phyloP scores from a whole-genome alignment of 1,140 invertebrate genomes.

The Aphidius ervi region DNA sequence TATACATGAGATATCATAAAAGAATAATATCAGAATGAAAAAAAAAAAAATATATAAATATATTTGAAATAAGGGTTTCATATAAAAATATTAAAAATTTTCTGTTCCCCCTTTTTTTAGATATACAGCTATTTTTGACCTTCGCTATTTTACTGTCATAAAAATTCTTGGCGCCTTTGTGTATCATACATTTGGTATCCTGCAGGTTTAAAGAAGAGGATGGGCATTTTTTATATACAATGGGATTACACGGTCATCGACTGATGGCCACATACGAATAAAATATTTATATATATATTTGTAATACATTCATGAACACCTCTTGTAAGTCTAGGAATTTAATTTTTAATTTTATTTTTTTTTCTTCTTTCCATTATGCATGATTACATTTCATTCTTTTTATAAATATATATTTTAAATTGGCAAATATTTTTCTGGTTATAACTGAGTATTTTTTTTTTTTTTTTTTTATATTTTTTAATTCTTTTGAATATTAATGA shows the following conservation, averaged over 20 bases:
- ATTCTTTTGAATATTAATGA: too few relatives aligned
- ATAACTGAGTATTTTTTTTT: too few relatives aligned
- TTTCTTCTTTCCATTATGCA: too few relatives aligned
- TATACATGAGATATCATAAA: not conserved
- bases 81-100: not conserved
- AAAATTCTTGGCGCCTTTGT: slow-evolving; percentile 24
- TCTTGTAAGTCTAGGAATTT: too few relatives aligned
- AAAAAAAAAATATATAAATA: slow-evolving; percentile 1
- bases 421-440: too few relatives aligned
- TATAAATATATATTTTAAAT: too few relatives aligned
- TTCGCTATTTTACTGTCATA: slow-evolving; percentile 26
- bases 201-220: not conserved
- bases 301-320: too few relatives aligned
- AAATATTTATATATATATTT: too few relatives aligned
- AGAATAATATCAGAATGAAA: not conserved
- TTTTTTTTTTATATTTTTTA: too few relatives aligned
- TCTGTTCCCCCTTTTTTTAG: not conserved
- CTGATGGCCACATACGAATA: too few relatives aligned
- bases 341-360: too few relatives aligned
- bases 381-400: too few relatives aligned
- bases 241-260: slow-evolving; percentile 16
- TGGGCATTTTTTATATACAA: slow-evolving; percentile 1
- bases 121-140: slow-evolving; percentile 12
- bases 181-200: not conserved
- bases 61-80: slow-evolving; percentile 2